Percentiles rank a stretch among this genome's conserved stretches.
Conservation (phyloP, 2,888 invertebrate species). For the Hofmannophila pseudospretella region DNA sequence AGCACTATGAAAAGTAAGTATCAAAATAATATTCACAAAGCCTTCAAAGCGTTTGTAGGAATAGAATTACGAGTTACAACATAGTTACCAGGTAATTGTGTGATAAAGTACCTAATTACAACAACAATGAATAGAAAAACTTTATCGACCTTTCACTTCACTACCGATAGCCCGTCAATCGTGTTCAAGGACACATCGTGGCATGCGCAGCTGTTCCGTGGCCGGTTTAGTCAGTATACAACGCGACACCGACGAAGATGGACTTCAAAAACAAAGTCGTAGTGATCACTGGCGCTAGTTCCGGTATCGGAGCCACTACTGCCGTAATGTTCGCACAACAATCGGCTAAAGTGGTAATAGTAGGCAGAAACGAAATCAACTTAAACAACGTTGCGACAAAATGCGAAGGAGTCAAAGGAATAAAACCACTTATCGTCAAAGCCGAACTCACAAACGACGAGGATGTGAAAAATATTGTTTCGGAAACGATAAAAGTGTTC, state of each 20-base stretch:
- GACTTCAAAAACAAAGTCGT: conserved; percentile 79
- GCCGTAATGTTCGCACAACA: conserved; percentile 82
- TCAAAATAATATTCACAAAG: too few relatives aligned
- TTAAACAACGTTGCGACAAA: conserved; percentile 79
- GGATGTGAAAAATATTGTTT: conserved; percentile 81
- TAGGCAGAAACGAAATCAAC: conserved; percentile 83
- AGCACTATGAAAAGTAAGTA: too few relatives aligned
- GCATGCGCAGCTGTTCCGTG: background rate
- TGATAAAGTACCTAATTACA: too few relatives aligned
- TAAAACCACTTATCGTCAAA: conserved; percentile 76
- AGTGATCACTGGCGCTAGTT: conserved; percentile 83
- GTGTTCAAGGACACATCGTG: background rate
- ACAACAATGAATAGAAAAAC: too few relatives aligned
- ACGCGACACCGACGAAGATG: conserved; percentile 50
- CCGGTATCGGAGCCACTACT: conserved; percentile 84
- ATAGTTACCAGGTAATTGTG: too few relatives aligned
- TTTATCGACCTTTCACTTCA: too few relatives aligned
- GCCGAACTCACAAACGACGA: conserved; percentile 83
- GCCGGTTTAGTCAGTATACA: conserved; percentile 21
- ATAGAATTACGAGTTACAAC: too few relatives aligned
- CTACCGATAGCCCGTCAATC: too few relatives aligned
- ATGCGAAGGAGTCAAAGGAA: conserved; percentile 63
- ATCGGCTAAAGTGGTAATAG: conserved; percentile 81
- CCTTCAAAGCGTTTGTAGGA: too few relatives aligned
- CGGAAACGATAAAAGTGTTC: conserved; percentile 81